phyloP scores from a whole-genome alignment of 1,140 invertebrate genomes.

The Drosophila micromelanica region DNA sequence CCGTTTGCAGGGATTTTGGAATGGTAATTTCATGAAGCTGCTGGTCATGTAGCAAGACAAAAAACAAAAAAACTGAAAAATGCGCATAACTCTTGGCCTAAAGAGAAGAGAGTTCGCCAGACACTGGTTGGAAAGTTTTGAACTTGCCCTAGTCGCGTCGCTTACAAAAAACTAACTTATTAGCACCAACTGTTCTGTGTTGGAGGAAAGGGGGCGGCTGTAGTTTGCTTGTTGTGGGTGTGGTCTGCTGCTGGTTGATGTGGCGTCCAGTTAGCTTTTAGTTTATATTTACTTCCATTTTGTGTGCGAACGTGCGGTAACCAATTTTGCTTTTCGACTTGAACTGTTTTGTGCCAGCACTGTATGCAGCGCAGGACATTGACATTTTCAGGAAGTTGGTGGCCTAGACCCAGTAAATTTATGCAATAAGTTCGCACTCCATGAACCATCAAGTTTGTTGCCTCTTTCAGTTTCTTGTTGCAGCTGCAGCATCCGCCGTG shows the following conservation, averaged over 20 bases:
- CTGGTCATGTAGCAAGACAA: conserved; percentile 22
- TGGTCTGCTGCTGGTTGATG: conserved; percentile 19
- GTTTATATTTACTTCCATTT: conserved; percentile 72
- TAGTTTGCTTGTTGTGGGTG: conserved; percentile 44
- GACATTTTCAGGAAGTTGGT: conserved; percentile 44
- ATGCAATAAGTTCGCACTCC: conserved; percentile 3
- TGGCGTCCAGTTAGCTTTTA: conserved; percentile 32
- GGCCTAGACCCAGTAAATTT: conserved; percentile 15
- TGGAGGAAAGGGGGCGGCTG: background rate
- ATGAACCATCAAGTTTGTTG: conserved; percentile 8
- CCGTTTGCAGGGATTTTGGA: background rate
- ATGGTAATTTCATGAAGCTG: conserved; percentile 44
- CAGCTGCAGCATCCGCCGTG: conserved; percentile 5
- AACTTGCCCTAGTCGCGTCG: conserved; percentile 50
- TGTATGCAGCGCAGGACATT: conserved; percentile 32
- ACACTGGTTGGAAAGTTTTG: conserved; percentile 55
- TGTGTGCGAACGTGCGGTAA: conserved; percentile 64
- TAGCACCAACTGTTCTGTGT: conserved; percentile 60
- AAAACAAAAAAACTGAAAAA: conserved; percentile 57
- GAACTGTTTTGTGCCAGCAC: conserved; percentile 21
- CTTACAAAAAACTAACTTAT: conserved; percentile 70
- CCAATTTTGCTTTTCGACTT: conserved; percentile 51
- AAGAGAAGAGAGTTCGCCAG: conserved; percentile 46
- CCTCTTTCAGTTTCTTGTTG: conserved; percentile 29
- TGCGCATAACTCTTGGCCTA: conserved; percentile 47